phyloP scores from a whole-genome alignment of 2,888 invertebrate species.

The Scelioninae gen. 1 region DNA sequence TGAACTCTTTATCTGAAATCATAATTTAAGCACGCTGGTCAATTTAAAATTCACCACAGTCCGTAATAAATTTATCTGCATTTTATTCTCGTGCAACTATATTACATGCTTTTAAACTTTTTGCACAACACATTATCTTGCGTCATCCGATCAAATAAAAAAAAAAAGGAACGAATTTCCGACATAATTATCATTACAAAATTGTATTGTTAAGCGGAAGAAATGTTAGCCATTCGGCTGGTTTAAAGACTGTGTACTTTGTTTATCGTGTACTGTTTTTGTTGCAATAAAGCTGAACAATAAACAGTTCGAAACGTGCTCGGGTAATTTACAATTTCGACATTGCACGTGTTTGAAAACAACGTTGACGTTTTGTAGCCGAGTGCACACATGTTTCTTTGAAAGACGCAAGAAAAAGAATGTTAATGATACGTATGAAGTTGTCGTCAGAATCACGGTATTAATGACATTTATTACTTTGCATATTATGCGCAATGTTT shows the following conservation, averaged over 20 bases:
- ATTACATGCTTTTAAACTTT: constrained; percentile 30
- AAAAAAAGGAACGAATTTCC: neutral
- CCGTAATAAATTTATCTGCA: constrained; percentile 26
- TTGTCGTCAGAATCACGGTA: constrained; percentile 61
- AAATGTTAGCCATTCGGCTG: neutral
- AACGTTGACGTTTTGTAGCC: constrained; percentile 45
- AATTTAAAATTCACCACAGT: constrained; percentile 10
- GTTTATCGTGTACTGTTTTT: constrained; percentile 42
- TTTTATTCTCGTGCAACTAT: constrained; percentile 35
- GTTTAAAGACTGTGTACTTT: constrained; percentile 2
- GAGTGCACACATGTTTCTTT: constrained; percentile 38
- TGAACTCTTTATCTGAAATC: too few species aligned
- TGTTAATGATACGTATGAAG: constrained; percentile 52
- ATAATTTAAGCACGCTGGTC: neutral
- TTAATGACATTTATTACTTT: constrained; percentile 53
- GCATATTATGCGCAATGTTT: constrained; percentile 24
- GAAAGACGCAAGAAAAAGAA: constrained; percentile 49
- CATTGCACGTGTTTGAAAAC: constrained; percentile 56
- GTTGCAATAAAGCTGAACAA: constrained; percentile 49
- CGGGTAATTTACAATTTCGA: constrained; percentile 56
- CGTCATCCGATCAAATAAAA: constrained; percentile 33
- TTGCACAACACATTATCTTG: constrained; percentile 32
- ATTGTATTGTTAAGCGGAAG: constrained; percentile 38
- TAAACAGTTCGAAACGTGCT: constrained; percentile 39
- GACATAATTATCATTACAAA: constrained; percentile 37